A percentile compares a stretch with the other conserved stretches of the same genome.
Evolutionary conservation across 2,113 vertebrate species (phyloP).

Genomic region (Prolemur simus): DNA sequence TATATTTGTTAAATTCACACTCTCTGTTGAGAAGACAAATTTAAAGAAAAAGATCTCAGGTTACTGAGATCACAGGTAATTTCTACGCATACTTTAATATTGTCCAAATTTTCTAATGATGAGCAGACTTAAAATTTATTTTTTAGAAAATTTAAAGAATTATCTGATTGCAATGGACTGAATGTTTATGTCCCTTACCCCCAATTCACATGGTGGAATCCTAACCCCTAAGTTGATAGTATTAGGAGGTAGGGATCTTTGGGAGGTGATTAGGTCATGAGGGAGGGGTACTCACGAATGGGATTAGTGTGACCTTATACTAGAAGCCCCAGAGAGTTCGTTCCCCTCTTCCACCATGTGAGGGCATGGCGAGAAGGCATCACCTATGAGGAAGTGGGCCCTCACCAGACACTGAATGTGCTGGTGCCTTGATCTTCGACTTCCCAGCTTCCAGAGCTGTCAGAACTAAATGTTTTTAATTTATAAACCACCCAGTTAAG

Average conservation of each 20-base stretch:
- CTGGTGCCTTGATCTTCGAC: not conserved
- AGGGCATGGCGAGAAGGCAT: not conserved
- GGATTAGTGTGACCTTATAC: not conserved
- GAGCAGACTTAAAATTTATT: not conserved
- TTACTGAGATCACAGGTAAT: not conserved
- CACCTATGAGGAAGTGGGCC: not conserved
- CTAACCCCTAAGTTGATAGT: not conserved
- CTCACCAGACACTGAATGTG: not conserved
- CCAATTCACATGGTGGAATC: not conserved
- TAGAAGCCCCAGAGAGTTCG: not conserved
- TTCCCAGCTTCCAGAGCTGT: not conserved
- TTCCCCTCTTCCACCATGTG: not conserved
- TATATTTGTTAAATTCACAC: not conserved
- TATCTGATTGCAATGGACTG: not conserved
- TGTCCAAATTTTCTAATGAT: not conserved
- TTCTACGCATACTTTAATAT: not conserved
- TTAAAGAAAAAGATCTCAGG: not conserved
- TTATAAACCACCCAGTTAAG: not conserved
- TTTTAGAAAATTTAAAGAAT: conserved; percentile 4
- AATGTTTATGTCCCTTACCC: not conserved
- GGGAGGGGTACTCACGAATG: not conserved
- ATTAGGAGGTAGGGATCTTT: not conserved
- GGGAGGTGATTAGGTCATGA: not conserved
- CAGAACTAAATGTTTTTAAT: not conserved
- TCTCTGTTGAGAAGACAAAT: not conserved